These are phyloP conservation scores for Tetropium fuscum DNA, from an alignment of 2,888 invertebrate genomes.

Conservation along the genomic window DNA sequence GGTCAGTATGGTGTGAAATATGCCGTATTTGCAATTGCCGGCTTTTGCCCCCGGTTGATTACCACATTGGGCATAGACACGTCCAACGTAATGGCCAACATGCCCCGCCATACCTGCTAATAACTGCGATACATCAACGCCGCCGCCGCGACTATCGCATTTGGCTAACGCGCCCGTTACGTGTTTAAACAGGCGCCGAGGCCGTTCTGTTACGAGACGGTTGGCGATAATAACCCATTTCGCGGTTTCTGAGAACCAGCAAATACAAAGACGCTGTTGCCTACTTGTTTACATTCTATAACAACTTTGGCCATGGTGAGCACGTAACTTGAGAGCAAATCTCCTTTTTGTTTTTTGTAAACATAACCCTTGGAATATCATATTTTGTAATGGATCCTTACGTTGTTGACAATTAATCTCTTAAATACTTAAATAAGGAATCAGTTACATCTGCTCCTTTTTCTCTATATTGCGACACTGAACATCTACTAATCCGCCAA, in stretches of 20 bases:
- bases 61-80: slow-evolving; percentile 28
- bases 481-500: too few species aligned
- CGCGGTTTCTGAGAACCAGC: neutral
- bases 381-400: too few species aligned
- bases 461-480: too few species aligned
- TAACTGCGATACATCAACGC: slow-evolving; percentile 35
- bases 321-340: too few species aligned
- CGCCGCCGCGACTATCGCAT: slow-evolving; percentile 10
- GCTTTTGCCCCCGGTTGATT: slow-evolving; percentile 29
- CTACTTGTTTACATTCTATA: too few species aligned
- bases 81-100: slow-evolving; percentile 31
- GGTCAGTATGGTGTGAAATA: slow-evolving; percentile 27
- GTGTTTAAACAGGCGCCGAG: neutral
- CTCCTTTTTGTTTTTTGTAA: too few species aligned
- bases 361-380: too few species aligned
- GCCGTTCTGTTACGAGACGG: neutral
- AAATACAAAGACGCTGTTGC: neutral
- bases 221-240: neutral
- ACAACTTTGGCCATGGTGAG: too few species aligned
- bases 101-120: slow-evolving; percentile 36
- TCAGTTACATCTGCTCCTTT: too few species aligned
- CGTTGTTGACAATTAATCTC: too few species aligned
- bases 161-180: neutral
- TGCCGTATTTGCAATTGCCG: slow-evolving; percentile 28
- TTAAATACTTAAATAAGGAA: too few species aligned